phyloP scores from a whole-genome alignment of 2,797 vertebrate species.

The Danio jaintianensis region DNA sequence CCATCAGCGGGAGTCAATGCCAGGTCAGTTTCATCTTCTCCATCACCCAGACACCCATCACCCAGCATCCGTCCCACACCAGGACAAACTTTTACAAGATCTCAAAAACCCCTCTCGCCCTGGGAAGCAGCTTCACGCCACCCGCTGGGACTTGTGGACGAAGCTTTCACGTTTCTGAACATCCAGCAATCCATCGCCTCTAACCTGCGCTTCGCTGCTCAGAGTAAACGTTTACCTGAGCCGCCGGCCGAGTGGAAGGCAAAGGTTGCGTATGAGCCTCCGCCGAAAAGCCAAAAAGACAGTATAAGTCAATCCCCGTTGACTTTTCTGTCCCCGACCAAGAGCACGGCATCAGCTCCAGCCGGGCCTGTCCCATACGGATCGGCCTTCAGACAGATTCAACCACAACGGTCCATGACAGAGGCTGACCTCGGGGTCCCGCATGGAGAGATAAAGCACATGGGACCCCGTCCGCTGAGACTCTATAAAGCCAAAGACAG shows the following conservation, averaged over 20 bases:
- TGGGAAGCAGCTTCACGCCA: slow-evolving; percentile 93
- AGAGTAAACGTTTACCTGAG: slow-evolving; percentile 85
- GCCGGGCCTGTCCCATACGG: slow-evolving; percentile 69
- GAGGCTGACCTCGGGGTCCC: slow-evolving; percentile 71
- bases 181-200: slow-evolving; percentile 87
- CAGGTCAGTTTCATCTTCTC: slow-evolving; percentile 72
- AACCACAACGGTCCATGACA: slow-evolving; percentile 77
- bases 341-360: slow-evolving; percentile 68
- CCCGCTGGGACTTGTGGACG: slow-evolving; percentile 90
- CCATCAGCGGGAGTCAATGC: slow-evolving; percentile 69
- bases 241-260: slow-evolving; percentile 84
- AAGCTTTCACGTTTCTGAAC: slow-evolving; percentile 84
- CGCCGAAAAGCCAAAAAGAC: slow-evolving; percentile 53
- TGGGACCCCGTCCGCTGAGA: slow-evolving; percentile 69
- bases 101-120: slow-evolving; percentile 82
- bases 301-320: slow-evolving; percentile 40
- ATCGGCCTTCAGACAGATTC: slow-evolving; percentile 79
- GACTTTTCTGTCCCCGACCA: slow-evolving; percentile 63
- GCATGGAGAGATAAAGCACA: slow-evolving; percentile 75
- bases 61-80: slow-evolving; percentile 42
- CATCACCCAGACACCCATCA: slow-evolving; percentile 73
- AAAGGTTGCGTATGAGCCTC: slow-evolving; percentile 74
- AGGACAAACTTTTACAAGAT: background rate
- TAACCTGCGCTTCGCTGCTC: slow-evolving; percentile 86
- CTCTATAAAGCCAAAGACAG: slow-evolving; percentile 80